Evolutionary conservation across 2,888 invertebrate species (phyloP).

Genomic region (Hyles lineata): DNA sequence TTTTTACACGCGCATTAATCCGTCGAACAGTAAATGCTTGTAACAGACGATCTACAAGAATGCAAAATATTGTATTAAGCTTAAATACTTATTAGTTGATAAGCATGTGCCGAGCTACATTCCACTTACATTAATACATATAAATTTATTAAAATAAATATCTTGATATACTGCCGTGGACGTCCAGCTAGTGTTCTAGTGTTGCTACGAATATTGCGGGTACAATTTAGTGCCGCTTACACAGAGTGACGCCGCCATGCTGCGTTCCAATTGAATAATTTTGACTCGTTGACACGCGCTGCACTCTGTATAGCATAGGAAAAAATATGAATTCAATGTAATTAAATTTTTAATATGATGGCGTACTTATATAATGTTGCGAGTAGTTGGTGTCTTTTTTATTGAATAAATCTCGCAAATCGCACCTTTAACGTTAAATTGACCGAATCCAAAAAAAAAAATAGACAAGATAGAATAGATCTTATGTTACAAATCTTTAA

Average conservation of each 20-base stretch:
- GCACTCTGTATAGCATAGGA: conserved; percentile 55
- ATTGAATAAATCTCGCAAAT: too few relatives aligned
- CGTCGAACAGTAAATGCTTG: not conserved
- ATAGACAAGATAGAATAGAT: too few relatives aligned
- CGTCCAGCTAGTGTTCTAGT: not conserved
- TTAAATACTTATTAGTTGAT: not conserved
- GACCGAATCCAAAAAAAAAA: too few relatives aligned
- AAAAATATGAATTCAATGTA: not conserved
- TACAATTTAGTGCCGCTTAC: conserved; percentile 42
- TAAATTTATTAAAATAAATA: conserved; percentile 19
- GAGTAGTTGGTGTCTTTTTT: too few relatives aligned
- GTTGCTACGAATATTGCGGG: conserved; percentile 22
- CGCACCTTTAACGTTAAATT: too few relatives aligned
- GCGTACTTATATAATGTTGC: too few relatives aligned
- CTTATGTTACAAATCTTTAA: too few relatives aligned
- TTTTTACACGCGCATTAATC: not conserved
- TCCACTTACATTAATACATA: conserved; percentile 6
- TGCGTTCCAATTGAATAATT: conserved; percentile 49
- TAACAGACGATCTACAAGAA: not conserved
- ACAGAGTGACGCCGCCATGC: conserved; percentile 64
- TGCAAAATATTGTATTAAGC: not conserved
- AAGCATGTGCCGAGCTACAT: conserved; percentile 2
- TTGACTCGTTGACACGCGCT: conserved; percentile 64
- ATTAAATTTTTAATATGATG: too few relatives aligned
- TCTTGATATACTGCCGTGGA: not conserved